A percentile compares a stretch with the other conserved stretches of the same genome.
These are phyloP conservation scores for Passer montanus DNA, from an alignment of 2,113 vertebrate species.

Conservation along the genomic window DNA sequence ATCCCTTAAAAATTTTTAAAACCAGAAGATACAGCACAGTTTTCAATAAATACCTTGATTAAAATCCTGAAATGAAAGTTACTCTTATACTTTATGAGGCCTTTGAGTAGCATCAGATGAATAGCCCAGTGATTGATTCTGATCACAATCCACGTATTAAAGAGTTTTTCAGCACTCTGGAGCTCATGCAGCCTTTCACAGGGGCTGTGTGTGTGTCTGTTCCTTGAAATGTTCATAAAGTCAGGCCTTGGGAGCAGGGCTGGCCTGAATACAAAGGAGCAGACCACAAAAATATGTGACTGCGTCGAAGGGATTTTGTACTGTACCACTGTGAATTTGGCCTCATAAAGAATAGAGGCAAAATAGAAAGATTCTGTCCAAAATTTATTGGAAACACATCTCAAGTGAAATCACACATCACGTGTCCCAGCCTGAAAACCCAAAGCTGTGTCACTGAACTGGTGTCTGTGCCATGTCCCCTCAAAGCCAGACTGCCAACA, in stretches of 20 bases:
- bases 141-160: not conserved
- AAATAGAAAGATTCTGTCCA: not conserved
- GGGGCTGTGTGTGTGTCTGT: not conserved
- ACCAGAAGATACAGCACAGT: not conserved
- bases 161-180: not conserved
- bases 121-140: constrained; percentile 38
- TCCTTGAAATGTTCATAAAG: not conserved
- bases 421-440: not conserved
- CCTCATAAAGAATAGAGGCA: not conserved
- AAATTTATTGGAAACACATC: not conserved
- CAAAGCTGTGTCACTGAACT: not conserved
- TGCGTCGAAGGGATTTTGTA: not conserved
- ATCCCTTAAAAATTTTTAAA: not conserved
- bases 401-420: not conserved
- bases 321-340: not conserved
- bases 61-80: not conserved
- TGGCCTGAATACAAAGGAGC: not conserved
- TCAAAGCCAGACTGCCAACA: not conserved
- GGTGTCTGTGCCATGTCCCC: not conserved
- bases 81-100: not conserved
- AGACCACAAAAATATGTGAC: not conserved
- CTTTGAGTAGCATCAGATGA: not conserved
- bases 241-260: not conserved
- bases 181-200: not conserved
- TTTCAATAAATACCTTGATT: constrained; percentile 2